Conservation (phyloP, 2,113 vertebrate species). For the Stigmatopora argus region DNA sequence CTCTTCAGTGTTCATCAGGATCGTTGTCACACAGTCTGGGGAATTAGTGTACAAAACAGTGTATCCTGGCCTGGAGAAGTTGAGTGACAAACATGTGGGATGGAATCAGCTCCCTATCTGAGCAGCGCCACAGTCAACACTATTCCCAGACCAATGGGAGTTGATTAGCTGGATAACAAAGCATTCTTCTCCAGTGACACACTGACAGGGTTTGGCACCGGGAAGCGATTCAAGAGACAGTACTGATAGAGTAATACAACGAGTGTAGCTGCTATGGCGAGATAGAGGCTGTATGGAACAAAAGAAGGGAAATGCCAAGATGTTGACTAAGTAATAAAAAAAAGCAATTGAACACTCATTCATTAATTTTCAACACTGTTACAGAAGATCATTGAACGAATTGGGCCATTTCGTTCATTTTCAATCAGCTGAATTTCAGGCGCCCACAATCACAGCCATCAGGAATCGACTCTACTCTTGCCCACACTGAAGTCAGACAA, state of each 20-base stretch:
- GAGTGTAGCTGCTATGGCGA: constrained; percentile 51
- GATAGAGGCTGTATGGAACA: constrained; percentile 24
- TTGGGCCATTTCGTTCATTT: no score
- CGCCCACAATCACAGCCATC: no score
- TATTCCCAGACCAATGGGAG: constrained; percentile 56
- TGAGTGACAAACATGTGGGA: constrained; percentile 53
- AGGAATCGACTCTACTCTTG: no score
- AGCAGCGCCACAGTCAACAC: constrained; percentile 50
- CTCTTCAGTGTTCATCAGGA: constrained; percentile 21
- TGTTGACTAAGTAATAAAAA: constrained; percentile 41
- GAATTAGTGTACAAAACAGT: constrained; percentile 52
- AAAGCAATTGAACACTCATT: constrained; percentile 1
- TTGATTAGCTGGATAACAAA: constrained; percentile 65
- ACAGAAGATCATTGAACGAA: no score
- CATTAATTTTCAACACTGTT: no score
- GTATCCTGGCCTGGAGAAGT: constrained; percentile 50
- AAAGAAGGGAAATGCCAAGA: constrained; percentile 26
- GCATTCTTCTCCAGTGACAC: constrained; percentile 73
- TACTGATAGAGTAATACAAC: constrained; percentile 57
- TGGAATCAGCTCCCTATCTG: constrained; percentile 59
- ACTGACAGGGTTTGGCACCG: constrained; percentile 60
- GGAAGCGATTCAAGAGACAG: constrained; percentile 65
- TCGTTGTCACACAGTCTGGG: constrained; percentile 34
- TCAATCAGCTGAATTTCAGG: no score
- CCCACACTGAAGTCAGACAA: no score